Evolutionary conservation across 2,113 vertebrate species (phyloP).

Genomic region (Sebastes fasciatus): DNA sequence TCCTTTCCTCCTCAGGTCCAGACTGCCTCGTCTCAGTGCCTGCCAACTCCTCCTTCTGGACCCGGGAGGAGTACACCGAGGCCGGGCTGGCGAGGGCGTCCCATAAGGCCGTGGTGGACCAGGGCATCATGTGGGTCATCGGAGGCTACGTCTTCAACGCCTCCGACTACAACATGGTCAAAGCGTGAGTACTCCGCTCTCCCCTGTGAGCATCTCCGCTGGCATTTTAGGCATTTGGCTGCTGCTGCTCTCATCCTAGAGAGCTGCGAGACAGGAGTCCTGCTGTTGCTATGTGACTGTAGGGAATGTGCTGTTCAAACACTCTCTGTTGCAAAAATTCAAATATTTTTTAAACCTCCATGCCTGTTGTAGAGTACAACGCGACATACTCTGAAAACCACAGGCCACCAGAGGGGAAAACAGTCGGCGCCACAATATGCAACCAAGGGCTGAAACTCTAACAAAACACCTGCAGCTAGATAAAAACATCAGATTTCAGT

Average conservation of each 20-base stretch:
- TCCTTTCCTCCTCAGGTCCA: conserved; percentile 84
- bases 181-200: conserved; percentile 89
- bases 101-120: conserved; percentile 92
- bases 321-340: not conserved
- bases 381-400: not conserved
- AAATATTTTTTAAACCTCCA: conserved; percentile 12
- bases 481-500: not conserved
- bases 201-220: not conserved
- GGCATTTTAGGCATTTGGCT: not conserved
- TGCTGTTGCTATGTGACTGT: conserved; percentile 53
- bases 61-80: conserved; percentile 84
- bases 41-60: conserved; percentile 94
- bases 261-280: conserved; percentile 1
- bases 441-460: not conserved
- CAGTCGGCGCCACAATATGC: not conserved
- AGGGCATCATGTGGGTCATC: conserved; percentile 94
- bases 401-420: not conserved
- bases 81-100: conserved; percentile 90
- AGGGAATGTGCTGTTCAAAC: not conserved
- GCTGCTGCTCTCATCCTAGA: not conserved
- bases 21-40: conserved; percentile 92
- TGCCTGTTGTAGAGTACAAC: not conserved
- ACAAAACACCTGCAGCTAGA: not conserved
- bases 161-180: conserved; percentile 93
- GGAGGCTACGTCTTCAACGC: conserved; percentile 98